Evolutionary conservation across 2,113 vertebrate species (phyloP).

Genomic region (Hippocampus comes): DNA sequence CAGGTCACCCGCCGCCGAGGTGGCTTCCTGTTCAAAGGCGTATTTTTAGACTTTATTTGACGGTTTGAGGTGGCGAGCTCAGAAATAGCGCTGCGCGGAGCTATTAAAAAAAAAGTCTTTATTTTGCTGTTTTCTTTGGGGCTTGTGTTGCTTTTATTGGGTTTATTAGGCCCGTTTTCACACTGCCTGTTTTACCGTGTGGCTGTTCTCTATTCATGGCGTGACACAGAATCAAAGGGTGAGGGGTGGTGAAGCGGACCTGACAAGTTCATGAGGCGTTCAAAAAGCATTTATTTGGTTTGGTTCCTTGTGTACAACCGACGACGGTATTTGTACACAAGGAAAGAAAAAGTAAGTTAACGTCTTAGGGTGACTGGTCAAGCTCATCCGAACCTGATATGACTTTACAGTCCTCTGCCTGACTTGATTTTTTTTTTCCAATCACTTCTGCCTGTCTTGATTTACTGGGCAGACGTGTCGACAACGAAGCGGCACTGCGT

Average conservation of each 20-base stretch:
- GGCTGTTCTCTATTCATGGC: no score
- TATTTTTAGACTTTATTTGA: not conserved
- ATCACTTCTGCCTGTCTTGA: conserved; percentile 19
- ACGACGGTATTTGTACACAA: no score
- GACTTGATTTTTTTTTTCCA: conserved; percentile 8
- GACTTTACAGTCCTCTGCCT: conserved; percentile 16
- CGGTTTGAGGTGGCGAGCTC: not conserved
- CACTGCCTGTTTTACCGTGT: no score
- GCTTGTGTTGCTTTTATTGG: not conserved
- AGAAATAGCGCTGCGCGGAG: not conserved
- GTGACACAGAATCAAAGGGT: no score
- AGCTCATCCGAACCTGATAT: not conserved
- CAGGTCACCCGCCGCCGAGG: not conserved
- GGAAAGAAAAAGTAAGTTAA: no score
- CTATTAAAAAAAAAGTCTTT: not conserved
- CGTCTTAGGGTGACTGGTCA: no score
- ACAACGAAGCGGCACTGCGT: conserved; percentile 32
- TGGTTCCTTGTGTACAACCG: no score
- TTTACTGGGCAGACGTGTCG: conserved; percentile 32
- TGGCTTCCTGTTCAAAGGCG: not conserved
- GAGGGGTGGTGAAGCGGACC: no score
- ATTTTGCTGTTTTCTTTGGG: not conserved
- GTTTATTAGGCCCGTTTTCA: no score
- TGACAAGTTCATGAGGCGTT: no score
- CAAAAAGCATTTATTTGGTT: no score